Evolutionary conservation across 2,113 vertebrate genomes (phyloP).

Genomic region (Solea senegalensis): DNA sequence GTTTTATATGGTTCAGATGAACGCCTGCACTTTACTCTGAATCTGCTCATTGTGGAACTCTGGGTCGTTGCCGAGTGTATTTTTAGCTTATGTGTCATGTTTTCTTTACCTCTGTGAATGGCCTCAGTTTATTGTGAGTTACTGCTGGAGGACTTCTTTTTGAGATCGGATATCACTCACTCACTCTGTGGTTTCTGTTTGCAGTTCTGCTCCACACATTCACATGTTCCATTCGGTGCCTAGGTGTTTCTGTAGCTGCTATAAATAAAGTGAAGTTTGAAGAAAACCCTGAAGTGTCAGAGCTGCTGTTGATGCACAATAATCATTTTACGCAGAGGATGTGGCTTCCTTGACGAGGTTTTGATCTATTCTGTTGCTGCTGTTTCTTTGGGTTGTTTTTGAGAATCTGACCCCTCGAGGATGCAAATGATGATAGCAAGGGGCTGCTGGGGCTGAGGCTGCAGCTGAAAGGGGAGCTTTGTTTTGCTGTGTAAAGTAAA

Average conservation of each 20-base stretch:
- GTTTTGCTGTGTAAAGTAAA: constrained; percentile 66
- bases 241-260: constrained; percentile 24
- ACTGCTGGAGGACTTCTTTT: constrained; percentile 41
- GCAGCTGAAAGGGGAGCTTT: constrained; percentile 75
- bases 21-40: constrained; percentile 43
- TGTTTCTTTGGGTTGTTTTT: not conserved
- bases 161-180: constrained; percentile 67
- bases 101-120: constrained; percentile 68
- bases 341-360: not conserved
- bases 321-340: constrained; percentile 2
- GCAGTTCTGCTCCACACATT: constrained; percentile 42
- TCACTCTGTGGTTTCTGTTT: constrained; percentile 49
- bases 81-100: constrained; percentile 72
- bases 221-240: constrained; percentile 54
- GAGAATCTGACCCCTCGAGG: constrained; percentile 30
- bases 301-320: not conserved
- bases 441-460: constrained; percentile 24
- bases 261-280: constrained; percentile 25
- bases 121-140: constrained; percentile 65
- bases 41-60: constrained; percentile 59
- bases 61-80: constrained; percentile 55
- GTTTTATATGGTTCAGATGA: constrained; percentile 31
- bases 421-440: constrained; percentile 42
- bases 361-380: not conserved
- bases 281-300: not conserved